Conservation (phyloP, 2,888 invertebrate genomes). For the Nebria salina region DNA sequence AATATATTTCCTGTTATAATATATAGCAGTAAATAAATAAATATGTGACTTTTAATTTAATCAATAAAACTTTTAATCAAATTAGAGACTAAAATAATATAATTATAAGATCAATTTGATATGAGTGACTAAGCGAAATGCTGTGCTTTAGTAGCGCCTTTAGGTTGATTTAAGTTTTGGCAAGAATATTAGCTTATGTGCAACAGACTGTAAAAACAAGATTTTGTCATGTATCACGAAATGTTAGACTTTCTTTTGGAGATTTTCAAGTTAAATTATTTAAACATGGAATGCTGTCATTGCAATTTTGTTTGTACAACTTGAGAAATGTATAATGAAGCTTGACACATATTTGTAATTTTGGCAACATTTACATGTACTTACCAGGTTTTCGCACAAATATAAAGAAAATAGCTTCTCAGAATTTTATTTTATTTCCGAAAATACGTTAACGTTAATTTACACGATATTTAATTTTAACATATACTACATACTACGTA, state of each 20-base stretch:
- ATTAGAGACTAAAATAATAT: too few relatives aligned
- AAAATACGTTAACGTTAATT: background rate
- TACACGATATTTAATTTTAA: background rate
- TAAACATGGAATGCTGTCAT: background rate
- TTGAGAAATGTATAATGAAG: background rate
- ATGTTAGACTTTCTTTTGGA: constrained; percentile 1
- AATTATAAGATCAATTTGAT: background rate
- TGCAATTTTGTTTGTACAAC: background rate
- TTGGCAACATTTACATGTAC: constrained; percentile 3
- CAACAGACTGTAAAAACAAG: constrained; percentile 27
- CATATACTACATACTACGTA: too few relatives aligned
- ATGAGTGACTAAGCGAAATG: background rate
- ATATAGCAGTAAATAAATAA: too few relatives aligned
- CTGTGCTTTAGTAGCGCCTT: background rate
- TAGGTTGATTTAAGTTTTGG: constrained; percentile 3
- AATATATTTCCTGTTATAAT: too few relatives aligned
- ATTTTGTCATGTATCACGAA: background rate
- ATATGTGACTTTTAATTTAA: too few relatives aligned
- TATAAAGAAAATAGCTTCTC: background rate
- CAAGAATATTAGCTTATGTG: constrained; percentile 14
- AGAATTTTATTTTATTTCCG: background rate
- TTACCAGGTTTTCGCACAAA: background rate
- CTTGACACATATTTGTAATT: background rate
- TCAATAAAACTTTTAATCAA: too few relatives aligned
- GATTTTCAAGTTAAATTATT: background rate